Base-by-base conservation (phyloP, 2,113 vertebrate species). In the Oryzias javanicus region DNA sequence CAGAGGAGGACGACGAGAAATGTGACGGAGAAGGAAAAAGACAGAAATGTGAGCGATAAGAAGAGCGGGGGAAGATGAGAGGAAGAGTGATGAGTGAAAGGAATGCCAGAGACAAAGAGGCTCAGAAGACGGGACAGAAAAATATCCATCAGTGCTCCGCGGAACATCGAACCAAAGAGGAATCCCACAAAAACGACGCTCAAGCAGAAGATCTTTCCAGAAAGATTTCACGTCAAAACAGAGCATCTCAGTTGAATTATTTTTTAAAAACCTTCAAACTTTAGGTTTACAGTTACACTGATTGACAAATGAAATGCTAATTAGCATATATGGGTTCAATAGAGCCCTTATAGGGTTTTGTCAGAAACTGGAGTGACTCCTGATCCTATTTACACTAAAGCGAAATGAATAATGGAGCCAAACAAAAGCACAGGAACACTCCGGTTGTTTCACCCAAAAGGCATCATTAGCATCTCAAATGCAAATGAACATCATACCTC, bases 401-500 rank as follows among this genome's bases (percentile, higher is more conserved):
- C 53, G 63, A 77, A 83, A 80, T 87, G 76, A 85, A 79, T 74
- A 83, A 79, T 60, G 19, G 56, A 42, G 50, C 60, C 55, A 44
- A 83, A 81, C 79, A 71, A 81, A 82, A 76, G 72, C 46, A 19
- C 29, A 3, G 5, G 57, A 55, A 62, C 41, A 66, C 72, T 63
- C 13, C 1, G 41, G 35, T 56, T 50, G 50, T 80, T 67, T 74
- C 44, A 55, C 49, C 66, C 73, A 59, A 85, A 84, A 84, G 80
- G 73, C 79, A 75, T 83, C 75, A 84, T 85, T 85, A 68, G 62
- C 77, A 81, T 85, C 73, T 85, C 64, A 67, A 86, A 86, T 66
- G 65, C 60, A 70, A 74, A 73, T 72, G 25, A 68, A 74, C 66
- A 54, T 65, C 60, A 70, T 68, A 49, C 40, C 65, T 15, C 0